Evolutionary conservation across 2,113 vertebrate genomes (phyloP).

Genomic region (Mastomys coucha): DNA sequence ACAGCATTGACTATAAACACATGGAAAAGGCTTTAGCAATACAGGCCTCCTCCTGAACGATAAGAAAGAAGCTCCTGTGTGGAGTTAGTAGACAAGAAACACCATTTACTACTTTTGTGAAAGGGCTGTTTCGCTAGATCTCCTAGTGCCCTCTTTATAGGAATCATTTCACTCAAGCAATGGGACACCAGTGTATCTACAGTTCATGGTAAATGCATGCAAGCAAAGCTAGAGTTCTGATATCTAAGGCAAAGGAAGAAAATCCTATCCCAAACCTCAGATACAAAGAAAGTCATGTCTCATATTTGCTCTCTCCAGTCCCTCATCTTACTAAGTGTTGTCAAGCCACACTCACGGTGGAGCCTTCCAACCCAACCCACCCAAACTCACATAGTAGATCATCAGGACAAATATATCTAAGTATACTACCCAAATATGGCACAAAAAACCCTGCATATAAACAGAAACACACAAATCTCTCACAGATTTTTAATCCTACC

Average conservation of each 20-base stretch:
- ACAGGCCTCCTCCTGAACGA: slow-evolving; percentile 27
- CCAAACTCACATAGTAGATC: not conserved
- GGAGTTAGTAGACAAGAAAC: slow-evolving; percentile 44
- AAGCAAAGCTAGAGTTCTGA: not conserved
- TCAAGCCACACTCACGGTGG: not conserved
- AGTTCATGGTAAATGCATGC: not conserved
- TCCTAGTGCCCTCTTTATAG: slow-evolving; percentile 60
- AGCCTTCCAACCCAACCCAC: not conserved
- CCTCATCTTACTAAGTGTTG: not conserved
- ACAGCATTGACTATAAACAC: slow-evolving; percentile 16
- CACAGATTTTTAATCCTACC: not conserved
- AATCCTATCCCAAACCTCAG: not conserved
- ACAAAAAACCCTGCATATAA: not conserved
- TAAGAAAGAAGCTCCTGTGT: slow-evolving; percentile 57
- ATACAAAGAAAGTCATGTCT: not conserved
- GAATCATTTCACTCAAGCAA: slow-evolving; percentile 76
- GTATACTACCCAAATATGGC: not conserved
- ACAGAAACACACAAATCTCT: not conserved
- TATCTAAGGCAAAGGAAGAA: not conserved
- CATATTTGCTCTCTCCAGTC: not conserved
- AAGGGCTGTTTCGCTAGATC: slow-evolving; percentile 62
- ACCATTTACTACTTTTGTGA: slow-evolving; percentile 50
- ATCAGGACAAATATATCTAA: not conserved
- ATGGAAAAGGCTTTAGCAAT: slow-evolving; percentile 45
- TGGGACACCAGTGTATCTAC: accelerated